Conservation (phyloP, 1,140 invertebrate genomes). For the Schlechtendalia chinensis region DNA sequence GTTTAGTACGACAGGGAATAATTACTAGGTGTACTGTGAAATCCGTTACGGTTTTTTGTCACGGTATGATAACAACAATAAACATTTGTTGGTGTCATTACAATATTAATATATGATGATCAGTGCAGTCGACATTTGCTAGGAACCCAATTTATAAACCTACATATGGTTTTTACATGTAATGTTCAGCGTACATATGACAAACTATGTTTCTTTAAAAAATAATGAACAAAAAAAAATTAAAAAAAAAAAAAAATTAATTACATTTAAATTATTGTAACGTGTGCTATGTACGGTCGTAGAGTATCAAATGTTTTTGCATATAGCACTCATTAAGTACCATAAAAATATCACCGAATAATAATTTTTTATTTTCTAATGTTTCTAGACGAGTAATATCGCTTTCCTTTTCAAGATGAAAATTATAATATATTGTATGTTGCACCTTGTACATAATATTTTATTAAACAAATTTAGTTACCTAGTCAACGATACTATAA, state of each 20-base stretch:
- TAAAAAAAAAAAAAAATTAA: no score
- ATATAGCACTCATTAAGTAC: conserved; percentile 7
- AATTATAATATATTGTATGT: conserved; percentile 44
- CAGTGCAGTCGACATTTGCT: not conserved
- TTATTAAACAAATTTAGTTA: conserved; percentile 50
- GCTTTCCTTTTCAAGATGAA: not conserved
- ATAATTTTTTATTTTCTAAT: conserved; percentile 13
- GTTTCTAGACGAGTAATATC: conserved; percentile 6
- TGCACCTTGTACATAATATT: conserved; percentile 51
- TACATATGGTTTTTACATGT: not conserved
- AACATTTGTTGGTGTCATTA: conserved; percentile 5
- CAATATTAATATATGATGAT: not conserved
- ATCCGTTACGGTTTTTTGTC: not conserved
- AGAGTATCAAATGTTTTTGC: not conserved
- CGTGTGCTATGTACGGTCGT: conserved; percentile 3
- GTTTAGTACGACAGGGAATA: conserved; percentile 17
- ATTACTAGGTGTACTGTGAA: not conserved
- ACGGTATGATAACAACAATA: not conserved
- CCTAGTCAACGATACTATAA: conserved; percentile 44
- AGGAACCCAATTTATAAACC: not conserved
- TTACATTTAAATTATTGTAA: conserved; percentile 12
- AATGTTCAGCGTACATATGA: conserved; percentile 29
- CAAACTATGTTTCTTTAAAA: conserved; percentile 10
- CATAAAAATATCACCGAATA: not conserved
- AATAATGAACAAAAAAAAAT: no score